Evolutionary conservation across 2,888 invertebrate genomes (phyloP).

Genomic region (Aleiodes testaceus): DNA sequence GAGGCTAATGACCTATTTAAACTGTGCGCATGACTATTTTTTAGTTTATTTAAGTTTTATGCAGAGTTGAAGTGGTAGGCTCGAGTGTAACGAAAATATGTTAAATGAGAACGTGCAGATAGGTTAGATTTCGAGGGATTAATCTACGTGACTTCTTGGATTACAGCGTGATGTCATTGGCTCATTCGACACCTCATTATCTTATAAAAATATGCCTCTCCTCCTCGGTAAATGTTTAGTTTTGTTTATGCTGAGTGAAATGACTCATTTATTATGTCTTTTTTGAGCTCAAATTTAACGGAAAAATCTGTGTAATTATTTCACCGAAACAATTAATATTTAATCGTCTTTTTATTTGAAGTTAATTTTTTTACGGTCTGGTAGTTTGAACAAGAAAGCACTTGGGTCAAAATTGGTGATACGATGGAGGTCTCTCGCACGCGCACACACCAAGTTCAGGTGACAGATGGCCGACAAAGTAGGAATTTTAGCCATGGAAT

Average conservation of each 20-base stretch:
- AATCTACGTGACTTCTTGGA: constrained; percentile 7
- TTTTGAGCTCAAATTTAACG: not conserved
- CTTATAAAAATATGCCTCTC: not conserved
- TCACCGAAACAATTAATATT: constrained; percentile 11
- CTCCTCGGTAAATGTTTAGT: not conserved
- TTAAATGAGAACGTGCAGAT: not conserved
- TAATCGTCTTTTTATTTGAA: constrained; percentile 27
- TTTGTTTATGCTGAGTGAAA: too few species aligned
- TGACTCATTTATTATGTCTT: too few species aligned
- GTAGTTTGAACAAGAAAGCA: constrained; percentile 47
- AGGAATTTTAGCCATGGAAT: constrained; percentile 54
- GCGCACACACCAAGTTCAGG: constrained; percentile 49
- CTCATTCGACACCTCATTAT: not conserved
- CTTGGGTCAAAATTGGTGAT: constrained; percentile 40
- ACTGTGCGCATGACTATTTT: constrained; percentile 4
- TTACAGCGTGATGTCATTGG: constrained; percentile 7
- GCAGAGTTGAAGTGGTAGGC: not conserved
- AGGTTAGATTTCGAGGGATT: not conserved
- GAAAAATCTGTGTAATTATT: constrained; percentile 29
- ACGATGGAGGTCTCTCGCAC: constrained; percentile 30
- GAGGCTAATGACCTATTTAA: constrained; percentile 31
- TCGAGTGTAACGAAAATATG: not conserved
- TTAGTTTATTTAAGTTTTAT: not conserved
- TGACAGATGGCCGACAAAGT: constrained; percentile 57
- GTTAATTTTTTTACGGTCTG: constrained; percentile 46